Evolutionary conservation across 2,888 invertebrate genomes (phyloP), one percentile per base, ranked within the genome.

Genomic region (Apotomis capreana): DNA sequence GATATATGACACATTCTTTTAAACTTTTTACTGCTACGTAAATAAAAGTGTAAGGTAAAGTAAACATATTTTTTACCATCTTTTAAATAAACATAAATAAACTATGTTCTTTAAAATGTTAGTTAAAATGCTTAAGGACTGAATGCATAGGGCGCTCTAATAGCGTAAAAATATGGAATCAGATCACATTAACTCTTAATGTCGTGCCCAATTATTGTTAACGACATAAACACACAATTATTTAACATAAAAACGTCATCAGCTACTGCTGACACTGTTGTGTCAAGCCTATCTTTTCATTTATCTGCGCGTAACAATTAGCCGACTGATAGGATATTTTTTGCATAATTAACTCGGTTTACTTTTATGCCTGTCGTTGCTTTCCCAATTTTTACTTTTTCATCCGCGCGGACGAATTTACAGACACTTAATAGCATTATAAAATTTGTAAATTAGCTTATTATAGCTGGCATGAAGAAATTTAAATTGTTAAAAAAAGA

Each of bases 201-300:
- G 86, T 86, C 79, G 79, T 77, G 74, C 78, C 71, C 77, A 85
- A 84, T 26, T 79, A 82, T 83, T 82, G 84, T 84, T 85, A 85
- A 81, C 83, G 71, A 60, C 74, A 68, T 70, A 63, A 58, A 36
- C 58, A 83, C 84, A 83, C 81, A 81, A 83, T 84, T 83, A 78
- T 84, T 83, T 76, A 80, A 84, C 82, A 83, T 81, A 81, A 84
- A 79, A 84, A 86, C 83, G 83, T 84, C 82, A 80, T 82, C 77
- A 68, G 58, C 36, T 26, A 2, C 1, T 26, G 26, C 26, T 26
- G 13, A 57, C 65, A 46, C 2, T 26, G 26, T 2, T 26, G 26
- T n/a, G 52, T 54, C 63, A 51, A 36, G 9, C 3, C 46, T 65
- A 57, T 65, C 65, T 57, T 65, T n/a, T 46, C 55, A 57, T 46